Base-by-base conservation (phyloP, 2,113 vertebrate genomes). In the Calyptommatus sinebrachiatus region DNA sequence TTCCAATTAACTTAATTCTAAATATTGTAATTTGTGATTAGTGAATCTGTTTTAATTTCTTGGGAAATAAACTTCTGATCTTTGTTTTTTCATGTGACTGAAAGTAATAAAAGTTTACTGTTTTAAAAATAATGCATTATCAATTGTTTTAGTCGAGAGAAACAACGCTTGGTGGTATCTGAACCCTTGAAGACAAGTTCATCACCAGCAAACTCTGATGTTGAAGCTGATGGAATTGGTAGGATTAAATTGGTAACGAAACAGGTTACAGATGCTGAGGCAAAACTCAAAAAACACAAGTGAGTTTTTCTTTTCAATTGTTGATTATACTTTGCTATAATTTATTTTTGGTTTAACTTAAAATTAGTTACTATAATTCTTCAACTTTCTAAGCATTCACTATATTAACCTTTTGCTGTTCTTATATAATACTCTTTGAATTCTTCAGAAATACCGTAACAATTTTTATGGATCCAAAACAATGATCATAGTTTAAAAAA, bases 271-370 rank as follows among this genome's bases (percentile, higher is more conserved):
- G 96, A 97, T 83, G 96, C 94, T 0, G 96, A 98, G 91, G 94
- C 95, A 75, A 97, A 94, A 84, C 94, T 99, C 79, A 93, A 77
- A 89, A 98, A 94, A 87, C 97, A 99, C 88, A 96, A 94, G 98
- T 99, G 77, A 87, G 83, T 71, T 4, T 89, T 81, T 80, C 26
- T 50, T 46, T 65, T 78, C 24, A 84, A 0, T 0, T 74, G 20
- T 1, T 57, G 41, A 29, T 70, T 4, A 0, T 78, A 1, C 22
- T 1, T 66, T 28, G 18, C 46, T 31, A 16, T 3, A 61, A 21
- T 41, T 28, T 2, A 0, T 1, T 7, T 73, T 63, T 50, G 1
- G 48, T n/a, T 1, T 50, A 77, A n/a, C 73, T 31, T 71, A 71
- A 50, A 14, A 8, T 50, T 50, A 41, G 29, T 31, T 2, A 7